A percentile compares a stretch with the other conserved stretches of the same genome.
These are phyloP conservation scores for Heliconius ismenius DNA, from an alignment of 2,888 invertebrate species.

Conservation along the genomic window DNA sequence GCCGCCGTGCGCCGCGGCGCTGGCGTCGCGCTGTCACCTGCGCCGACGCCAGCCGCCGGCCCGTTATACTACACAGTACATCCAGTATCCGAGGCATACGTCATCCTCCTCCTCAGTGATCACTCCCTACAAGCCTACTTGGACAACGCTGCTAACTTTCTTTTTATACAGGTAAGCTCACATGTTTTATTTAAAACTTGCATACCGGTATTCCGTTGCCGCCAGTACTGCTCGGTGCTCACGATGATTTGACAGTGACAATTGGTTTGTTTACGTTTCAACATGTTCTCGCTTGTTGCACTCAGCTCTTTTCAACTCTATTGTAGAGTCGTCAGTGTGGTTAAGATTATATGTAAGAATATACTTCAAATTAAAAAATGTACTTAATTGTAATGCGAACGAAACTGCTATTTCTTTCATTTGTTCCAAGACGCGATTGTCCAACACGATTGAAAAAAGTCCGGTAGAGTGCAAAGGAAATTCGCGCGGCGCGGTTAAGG, in stretches of 20 bases:
- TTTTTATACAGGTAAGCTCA: conserved; percentile 38
- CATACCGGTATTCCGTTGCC: conserved; percentile 17
- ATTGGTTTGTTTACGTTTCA: conserved; percentile 62
- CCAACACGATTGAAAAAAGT: conserved; percentile 56
- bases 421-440: conserved; percentile 53
- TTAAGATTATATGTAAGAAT: neutral
- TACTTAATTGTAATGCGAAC: conserved; percentile 32
- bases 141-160: neutral
- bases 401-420: conserved; percentile 44
- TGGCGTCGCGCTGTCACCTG: conserved; percentile 59
- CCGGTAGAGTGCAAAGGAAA: conserved; percentile 40
- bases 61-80: conserved; percentile 47
- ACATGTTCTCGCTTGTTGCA: conserved; percentile 37
- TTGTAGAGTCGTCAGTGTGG: neutral
- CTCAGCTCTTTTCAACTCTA: conserved; percentile 24
- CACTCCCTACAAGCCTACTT: neutral
- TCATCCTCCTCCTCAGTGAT: conserved; percentile 41
- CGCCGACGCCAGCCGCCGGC: conserved; percentile 54
- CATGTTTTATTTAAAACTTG: conserved; percentile 17
- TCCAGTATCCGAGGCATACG: conserved; percentile 44
- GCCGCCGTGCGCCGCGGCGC: conserved; percentile 73
- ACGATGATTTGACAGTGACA: conserved; percentile 63
- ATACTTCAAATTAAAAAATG: conserved; percentile 6
- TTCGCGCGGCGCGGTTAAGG: conserved; percentile 35
- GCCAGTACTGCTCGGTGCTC: conserved; percentile 42